Conservation (phyloP, 2,797 vertebrate genomes). For the Tiaroga cobitis region DNA sequence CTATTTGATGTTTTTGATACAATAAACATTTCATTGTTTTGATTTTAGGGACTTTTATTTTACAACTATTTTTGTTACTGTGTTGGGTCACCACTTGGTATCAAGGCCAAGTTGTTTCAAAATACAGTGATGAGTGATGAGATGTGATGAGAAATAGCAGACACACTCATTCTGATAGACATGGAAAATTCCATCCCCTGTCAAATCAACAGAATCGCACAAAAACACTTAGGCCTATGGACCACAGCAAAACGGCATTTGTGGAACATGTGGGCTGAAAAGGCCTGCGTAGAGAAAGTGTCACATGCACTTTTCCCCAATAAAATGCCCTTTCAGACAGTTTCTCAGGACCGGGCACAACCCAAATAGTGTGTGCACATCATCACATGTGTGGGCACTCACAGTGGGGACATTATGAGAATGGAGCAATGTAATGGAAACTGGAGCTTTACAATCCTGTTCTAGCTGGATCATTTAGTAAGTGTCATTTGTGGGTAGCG, state of each 20-base stretch:
- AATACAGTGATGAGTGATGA: too few species aligned
- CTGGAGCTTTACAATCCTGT: not conserved
- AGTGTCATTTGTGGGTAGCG: not conserved
- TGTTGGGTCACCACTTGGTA: not conserved
- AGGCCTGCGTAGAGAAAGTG: not conserved
- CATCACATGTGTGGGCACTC: not conserved
- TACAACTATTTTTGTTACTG: not conserved
- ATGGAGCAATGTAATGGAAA: not conserved
- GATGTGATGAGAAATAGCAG: slow-evolving; percentile 34
- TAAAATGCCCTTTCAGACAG: not conserved
- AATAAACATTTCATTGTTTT: not conserved
- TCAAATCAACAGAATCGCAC: slow-evolving; percentile 12
- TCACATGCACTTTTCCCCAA: not conserved
- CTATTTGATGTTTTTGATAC: not conserved
- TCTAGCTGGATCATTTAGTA: not conserved
- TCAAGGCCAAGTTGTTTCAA: slow-evolving; percentile 9
- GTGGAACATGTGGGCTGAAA: slow-evolving; percentile 17
- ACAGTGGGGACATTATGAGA: not conserved
- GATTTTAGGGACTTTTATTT: not conserved
- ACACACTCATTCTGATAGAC: slow-evolving; percentile 16
- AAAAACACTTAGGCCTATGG: not conserved
- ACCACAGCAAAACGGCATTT: not conserved
- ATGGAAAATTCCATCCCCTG: slow-evolving; percentile 13
- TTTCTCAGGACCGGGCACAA: not conserved
- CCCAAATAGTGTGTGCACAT: not conserved